These are phyloP conservation scores for Ictidomys tridecemlineatus DNA, from an alignment of 2,113 vertebrate genomes.

Conservation along the genomic window DNA sequence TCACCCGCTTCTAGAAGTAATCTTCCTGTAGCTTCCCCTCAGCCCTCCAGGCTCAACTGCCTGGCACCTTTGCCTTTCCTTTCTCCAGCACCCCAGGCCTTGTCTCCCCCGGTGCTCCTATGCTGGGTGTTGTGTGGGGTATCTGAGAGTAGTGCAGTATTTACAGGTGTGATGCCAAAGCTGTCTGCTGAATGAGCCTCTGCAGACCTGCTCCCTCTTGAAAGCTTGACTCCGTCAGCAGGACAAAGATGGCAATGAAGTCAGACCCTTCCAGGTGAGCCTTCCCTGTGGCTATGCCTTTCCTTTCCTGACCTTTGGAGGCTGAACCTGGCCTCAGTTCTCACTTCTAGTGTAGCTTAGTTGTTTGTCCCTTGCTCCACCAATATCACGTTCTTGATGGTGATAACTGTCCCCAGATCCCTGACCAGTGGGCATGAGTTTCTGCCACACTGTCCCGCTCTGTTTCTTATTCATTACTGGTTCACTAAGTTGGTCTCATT, in stretches of 20 bases:
- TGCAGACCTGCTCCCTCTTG: neutral
- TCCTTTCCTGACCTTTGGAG: neutral
- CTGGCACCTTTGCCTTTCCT: too few relatives aligned
- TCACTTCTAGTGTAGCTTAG: neutral
- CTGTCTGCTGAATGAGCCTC: neutral
- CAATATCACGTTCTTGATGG: neutral
- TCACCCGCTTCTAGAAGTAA: too few relatives aligned
- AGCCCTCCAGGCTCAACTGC: too few relatives aligned
- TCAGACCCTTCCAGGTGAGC: neutral
- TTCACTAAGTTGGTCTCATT: neutral
- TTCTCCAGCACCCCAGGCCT: too few relatives aligned
- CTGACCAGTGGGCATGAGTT: neutral
- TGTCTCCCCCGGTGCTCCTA: neutral
- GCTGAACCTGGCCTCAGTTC: neutral
- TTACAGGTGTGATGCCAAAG: neutral
- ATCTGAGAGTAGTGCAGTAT: neutral
- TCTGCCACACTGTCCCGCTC: neutral
- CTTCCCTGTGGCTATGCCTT: neutral
- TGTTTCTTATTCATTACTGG: neutral
- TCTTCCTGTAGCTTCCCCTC: neutral
- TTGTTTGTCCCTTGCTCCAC: neutral
- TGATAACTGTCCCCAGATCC: neutral
- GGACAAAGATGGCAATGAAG: too few relatives aligned
- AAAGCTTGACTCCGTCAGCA: neutral
- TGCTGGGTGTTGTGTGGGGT: neutral